These are phyloP conservation scores for Dinoponera quadriceps DNA, from an alignment of 1,140 invertebrate genomes.

Conservation along the genomic window DNA sequence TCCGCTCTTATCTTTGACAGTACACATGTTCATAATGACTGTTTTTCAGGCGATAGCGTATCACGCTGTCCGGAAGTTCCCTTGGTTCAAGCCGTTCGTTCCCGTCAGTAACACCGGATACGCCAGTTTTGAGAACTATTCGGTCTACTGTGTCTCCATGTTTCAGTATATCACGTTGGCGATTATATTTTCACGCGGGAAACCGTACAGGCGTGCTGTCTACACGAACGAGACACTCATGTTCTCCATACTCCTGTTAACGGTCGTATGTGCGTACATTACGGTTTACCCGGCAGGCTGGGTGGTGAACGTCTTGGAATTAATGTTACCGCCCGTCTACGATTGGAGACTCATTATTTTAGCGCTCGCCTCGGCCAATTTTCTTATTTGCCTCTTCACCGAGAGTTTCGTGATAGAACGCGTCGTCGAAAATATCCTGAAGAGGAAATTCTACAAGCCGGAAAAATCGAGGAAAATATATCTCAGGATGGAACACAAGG, in stretches of 20 bases:
- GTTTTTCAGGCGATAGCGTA: slow-evolving; percentile 90
- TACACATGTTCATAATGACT: slow-evolving; percentile 91
- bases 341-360: slow-evolving; percentile 89
- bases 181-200: slow-evolving; percentile 95
- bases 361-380: slow-evolving; percentile 87
- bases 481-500: slow-evolving; percentile 83
- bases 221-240: slow-evolving; percentile 92
- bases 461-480: slow-evolving; percentile 87
- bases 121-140: slow-evolving; percentile 92
- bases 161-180: slow-evolving; percentile 98
- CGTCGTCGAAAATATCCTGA: slow-evolving; percentile 86
- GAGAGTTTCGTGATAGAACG: slow-evolving; percentile 89
- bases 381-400: slow-evolving; percentile 87
- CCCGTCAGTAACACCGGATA: slow-evolving; percentile 83
- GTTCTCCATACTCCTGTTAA: slow-evolving; percentile 88
- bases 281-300: slow-evolving; percentile 89
- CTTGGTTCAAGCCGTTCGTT: slow-evolving; percentile 90
- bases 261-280: slow-evolving; percentile 89
- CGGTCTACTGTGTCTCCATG: slow-evolving; percentile 94
- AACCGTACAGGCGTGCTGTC: slow-evolving; percentile 94
- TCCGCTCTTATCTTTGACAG: slow-evolving; percentile 88
- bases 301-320: slow-evolving; percentile 87
- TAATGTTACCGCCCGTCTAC: slow-evolving; percentile 88
- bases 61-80: slow-evolving; percentile 87
- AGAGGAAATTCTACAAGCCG: slow-evolving; percentile 86